These are phyloP conservation scores for Silurus lanzhouensis DNA, from an alignment of 2,797 vertebrate genomes.

Conservation along the genomic window DNA sequence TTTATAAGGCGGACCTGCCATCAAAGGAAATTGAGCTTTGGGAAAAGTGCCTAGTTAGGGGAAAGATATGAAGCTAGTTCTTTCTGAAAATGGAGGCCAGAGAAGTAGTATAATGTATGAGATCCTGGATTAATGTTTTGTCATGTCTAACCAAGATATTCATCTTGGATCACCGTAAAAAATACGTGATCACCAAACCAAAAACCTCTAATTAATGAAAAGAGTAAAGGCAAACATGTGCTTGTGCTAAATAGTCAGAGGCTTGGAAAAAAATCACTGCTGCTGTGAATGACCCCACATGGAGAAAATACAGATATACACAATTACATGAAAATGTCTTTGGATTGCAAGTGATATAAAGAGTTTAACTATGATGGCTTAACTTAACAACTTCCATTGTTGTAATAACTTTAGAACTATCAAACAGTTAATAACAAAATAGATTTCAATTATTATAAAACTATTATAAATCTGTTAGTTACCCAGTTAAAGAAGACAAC, in stretches of 20 bases:
- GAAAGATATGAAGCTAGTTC: conserved; percentile 36
- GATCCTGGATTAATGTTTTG: not conserved
- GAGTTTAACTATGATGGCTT: too few relatives aligned
- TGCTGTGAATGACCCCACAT: too few relatives aligned
- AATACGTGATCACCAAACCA: not conserved
- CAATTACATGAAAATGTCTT: too few relatives aligned
- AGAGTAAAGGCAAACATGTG: not conserved
- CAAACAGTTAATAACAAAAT: too few relatives aligned
- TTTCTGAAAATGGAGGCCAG: conserved; percentile 38
- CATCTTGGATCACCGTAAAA: not conserved
- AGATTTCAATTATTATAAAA: too few relatives aligned
- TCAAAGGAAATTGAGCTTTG: conserved; percentile 46
- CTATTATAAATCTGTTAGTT: too few relatives aligned
- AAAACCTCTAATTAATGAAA: not conserved
- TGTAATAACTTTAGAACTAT: too few relatives aligned
- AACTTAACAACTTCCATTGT: too few relatives aligned
- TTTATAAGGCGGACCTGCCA: conserved; percentile 45
- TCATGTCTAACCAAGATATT: not conserved
- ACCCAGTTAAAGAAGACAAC: too few relatives aligned
- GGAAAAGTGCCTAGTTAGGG: conserved; percentile 33
- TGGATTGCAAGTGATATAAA: too few relatives aligned
- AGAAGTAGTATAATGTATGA: conserved; percentile 19
- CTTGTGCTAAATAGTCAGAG: not conserved
- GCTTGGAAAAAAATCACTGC: not conserved
- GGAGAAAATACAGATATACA: too few relatives aligned